A percentile compares a stretch with the other conserved stretches of the same genome.
Conservation (phyloP, 2,113 vertebrate genomes). For the Hassar affinis region DNA sequence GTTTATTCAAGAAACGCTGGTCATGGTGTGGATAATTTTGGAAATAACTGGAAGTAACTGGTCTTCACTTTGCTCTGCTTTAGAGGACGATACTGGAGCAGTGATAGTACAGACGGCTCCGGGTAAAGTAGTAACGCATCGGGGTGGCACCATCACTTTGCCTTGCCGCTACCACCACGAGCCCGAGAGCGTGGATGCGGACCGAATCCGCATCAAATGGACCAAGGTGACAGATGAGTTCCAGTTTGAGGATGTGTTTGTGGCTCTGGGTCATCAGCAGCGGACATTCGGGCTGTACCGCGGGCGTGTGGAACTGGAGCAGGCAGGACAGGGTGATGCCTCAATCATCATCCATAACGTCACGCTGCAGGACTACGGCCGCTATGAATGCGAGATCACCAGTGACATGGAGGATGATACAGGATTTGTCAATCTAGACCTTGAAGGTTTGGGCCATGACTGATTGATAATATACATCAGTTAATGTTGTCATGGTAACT, state of each 20-base stretch:
- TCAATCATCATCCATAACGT: constrained; percentile 90
- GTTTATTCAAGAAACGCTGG: background rate
- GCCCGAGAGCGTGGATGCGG: constrained; percentile 71
- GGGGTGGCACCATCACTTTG: constrained; percentile 89
- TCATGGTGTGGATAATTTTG: background rate
- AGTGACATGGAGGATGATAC: constrained; percentile 91
- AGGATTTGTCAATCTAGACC: constrained; percentile 89
- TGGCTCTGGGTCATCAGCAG: constrained; percentile 84
- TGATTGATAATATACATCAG: background rate
- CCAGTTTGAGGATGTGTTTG: constrained; percentile 87
- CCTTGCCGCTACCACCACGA: constrained; percentile 93
- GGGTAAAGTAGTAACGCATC: constrained; percentile 89
- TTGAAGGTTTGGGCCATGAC: constrained; percentile 80
- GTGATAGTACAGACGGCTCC: constrained; percentile 93
- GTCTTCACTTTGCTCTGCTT: constrained; percentile 9
- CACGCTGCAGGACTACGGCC: constrained; percentile 91
- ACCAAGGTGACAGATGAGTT: constrained; percentile 86
- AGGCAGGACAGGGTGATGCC: constrained; percentile 79
- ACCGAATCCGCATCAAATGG: constrained; percentile 90
- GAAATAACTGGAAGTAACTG: background rate
- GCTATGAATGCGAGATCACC: constrained; percentile 94
- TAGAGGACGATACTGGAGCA: constrained; percentile 87
- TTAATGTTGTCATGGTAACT: background rate
- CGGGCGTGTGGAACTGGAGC: constrained; percentile 82
- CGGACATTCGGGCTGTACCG: constrained; percentile 81